Percentiles rank a stretch among this genome's conserved stretches.
Evolutionary conservation across 2,797 vertebrate genomes (phyloP).

Genomic region (Nyctalus aviator): DNA sequence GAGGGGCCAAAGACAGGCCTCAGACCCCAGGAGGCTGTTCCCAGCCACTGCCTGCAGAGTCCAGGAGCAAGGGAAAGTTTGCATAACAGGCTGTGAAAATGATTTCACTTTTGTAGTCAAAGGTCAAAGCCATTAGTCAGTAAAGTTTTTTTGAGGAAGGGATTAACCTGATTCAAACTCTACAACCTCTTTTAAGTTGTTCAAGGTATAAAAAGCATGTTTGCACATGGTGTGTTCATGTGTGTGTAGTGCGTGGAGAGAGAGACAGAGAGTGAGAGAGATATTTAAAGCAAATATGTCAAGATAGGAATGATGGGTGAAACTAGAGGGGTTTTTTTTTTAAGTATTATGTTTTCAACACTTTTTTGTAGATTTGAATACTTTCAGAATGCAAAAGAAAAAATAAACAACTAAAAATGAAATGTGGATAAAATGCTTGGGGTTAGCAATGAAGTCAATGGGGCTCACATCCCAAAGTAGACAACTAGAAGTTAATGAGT

Average conservation of each 20-base stretch:
- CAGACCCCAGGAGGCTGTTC: not conserved
- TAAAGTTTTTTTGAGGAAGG: not conserved
- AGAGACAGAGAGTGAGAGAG: not conserved
- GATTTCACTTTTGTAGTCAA: not conserved
- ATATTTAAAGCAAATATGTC: not conserved
- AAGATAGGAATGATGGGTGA: not conserved
- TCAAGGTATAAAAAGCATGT: not conserved
- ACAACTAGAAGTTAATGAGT: not conserved
- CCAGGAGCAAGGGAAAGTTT: not conserved
- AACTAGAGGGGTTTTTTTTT: not conserved
- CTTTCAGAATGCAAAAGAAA: not conserved
- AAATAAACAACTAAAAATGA: not conserved
- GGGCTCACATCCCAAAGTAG: not conserved
- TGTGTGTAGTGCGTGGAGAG: not conserved
- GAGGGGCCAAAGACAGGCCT: not conserved
- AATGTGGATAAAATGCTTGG: not conserved
- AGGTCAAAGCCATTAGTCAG: not conserved
- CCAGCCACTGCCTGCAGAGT: fast-evolving
- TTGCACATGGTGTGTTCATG: not conserved
- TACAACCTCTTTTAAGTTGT: slow-evolving; percentile 40
- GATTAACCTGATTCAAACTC: not conserved
- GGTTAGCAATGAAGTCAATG: not conserved
- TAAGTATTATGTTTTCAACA: not conserved
- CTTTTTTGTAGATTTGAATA: not conserved
- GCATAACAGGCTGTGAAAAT: not conserved